A percentile compares a stretch with the other conserved stretches of the same genome.
Evolutionary conservation across 2,888 invertebrate genomes (phyloP).

Genomic region (Tiliacea aurago): DNA sequence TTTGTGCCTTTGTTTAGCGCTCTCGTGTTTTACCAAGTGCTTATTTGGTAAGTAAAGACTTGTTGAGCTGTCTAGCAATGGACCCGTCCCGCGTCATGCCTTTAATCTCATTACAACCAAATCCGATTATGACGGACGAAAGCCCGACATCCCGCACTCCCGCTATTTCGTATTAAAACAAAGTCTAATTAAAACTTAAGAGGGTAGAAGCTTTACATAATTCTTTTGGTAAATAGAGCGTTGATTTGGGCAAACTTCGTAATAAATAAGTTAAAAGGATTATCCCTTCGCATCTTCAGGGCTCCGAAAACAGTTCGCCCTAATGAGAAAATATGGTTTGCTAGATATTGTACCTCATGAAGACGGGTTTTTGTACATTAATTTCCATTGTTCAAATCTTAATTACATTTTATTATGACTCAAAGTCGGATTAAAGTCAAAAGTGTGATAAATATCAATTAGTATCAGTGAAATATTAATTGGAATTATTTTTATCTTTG

Average conservation of each 20-base stretch:
- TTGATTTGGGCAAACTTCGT: conserved; percentile 29
- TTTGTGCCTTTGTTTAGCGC: conserved; percentile 40
- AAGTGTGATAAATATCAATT: conserved; percentile 45
- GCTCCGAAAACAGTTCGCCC: conserved; percentile 7
- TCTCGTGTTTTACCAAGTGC: conserved; percentile 33
- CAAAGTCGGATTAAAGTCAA: conserved; percentile 34
- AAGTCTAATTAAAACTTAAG: conserved; percentile 71
- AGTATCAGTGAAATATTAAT: conserved; percentile 37
- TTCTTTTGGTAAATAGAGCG: conserved; percentile 52
- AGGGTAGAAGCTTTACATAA: conserved; percentile 52
- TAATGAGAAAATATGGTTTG: conserved; percentile 9
- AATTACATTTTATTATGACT: conserved; percentile 34
- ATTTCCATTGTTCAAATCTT: conserved; percentile 21
- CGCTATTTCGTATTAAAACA: conserved; percentile 72
- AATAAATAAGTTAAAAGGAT: conserved; percentile 30
- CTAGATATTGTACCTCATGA: background rate
- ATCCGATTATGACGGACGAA: conserved; percentile 79
- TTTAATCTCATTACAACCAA: conserved; percentile 76
- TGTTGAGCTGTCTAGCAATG: conserved; percentile 37
- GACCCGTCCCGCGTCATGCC: conserved; percentile 59
- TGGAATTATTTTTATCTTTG: conserved; percentile 36
- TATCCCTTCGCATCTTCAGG: conserved; percentile 11
- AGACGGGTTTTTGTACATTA: conserved; percentile 14
- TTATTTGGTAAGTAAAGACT: conserved; percentile 36
- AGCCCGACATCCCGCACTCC: conserved; percentile 48